Percentiles rank a stretch among this genome's conserved stretches.
Conservation (phyloP, 1,140 invertebrate genomes). For the Drosophila lowei region DNA sequence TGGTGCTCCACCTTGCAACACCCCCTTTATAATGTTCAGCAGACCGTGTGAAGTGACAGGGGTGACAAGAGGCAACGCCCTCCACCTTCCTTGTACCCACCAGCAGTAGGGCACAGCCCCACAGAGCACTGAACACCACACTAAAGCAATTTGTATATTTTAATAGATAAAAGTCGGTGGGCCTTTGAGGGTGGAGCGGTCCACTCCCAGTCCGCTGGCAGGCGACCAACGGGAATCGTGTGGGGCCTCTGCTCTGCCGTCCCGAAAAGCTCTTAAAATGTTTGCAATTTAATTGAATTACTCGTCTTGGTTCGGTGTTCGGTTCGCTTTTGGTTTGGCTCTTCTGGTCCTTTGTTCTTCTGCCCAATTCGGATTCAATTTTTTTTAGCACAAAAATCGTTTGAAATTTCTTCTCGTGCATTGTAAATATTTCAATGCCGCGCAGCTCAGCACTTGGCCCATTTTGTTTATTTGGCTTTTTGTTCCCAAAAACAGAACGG, state of each 20-base stretch:
- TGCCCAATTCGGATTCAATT: slow-evolving; percentile 13
- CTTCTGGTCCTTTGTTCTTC: slow-evolving; percentile 24
- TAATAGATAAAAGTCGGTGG: slow-evolving; percentile 66
- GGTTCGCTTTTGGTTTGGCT: not conserved
- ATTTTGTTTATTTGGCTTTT: slow-evolving; percentile 62
- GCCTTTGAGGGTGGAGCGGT: slow-evolving; percentile 29
- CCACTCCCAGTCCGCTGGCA: slow-evolving; percentile 28
- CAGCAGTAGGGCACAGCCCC: not conserved
- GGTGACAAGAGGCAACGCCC: slow-evolving; percentile 52
- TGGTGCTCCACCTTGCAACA: not conserved
- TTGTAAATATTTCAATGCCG: slow-evolving; percentile 52
- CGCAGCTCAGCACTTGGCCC: slow-evolving; percentile 22
- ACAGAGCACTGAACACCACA: not conserved
- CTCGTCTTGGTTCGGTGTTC: slow-evolving; percentile 8
- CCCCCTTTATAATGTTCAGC: slow-evolving; percentile 40
- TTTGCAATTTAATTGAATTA: slow-evolving; percentile 66
- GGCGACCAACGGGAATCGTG: slow-evolving; percentile 39
- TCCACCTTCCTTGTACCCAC: slow-evolving; percentile 1
- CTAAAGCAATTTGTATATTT: slow-evolving; percentile 62
- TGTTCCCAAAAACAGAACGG: slow-evolving; percentile 13
- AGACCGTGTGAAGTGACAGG: slow-evolving; percentile 70
- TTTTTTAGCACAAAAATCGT: slow-evolving; percentile 23
- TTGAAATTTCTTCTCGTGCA: slow-evolving; percentile 30
- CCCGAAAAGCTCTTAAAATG: slow-evolving; percentile 46
- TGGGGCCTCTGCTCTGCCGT: slow-evolving; percentile 28